phyloP scores from a whole-genome alignment of 2,797 vertebrate species.

The Phrynocephalus vlangalii region DNA sequence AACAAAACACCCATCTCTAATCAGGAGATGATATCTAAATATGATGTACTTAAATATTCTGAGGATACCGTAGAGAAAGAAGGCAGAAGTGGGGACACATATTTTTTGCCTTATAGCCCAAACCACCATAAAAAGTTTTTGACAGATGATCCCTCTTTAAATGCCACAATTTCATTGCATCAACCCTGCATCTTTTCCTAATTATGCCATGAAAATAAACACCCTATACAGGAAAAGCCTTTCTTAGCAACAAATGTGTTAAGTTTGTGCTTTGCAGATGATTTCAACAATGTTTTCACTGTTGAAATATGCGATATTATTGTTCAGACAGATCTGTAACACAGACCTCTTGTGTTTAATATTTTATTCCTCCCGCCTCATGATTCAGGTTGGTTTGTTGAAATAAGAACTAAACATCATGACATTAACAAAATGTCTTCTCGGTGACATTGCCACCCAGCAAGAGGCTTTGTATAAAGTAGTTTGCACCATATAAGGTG shows the following conservation, averaged over 20 bases:
- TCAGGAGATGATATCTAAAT: no score
- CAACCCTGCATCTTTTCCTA: neutral
- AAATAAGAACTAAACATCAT: conserved; percentile 73
- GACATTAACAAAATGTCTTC: conserved; percentile 70
- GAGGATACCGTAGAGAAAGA: neutral
- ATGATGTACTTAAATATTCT: neutral
- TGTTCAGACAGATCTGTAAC: conserved; percentile 15
- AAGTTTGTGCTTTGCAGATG: neutral
- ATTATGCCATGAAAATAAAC: neutral
- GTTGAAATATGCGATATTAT: conserved; percentile 27
- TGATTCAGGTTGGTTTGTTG: conserved; percentile 73
- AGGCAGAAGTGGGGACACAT: neutral
- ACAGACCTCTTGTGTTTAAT: conserved; percentile 42
- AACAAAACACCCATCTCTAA: no score
- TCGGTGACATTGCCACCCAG: conserved; percentile 71
- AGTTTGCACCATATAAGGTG: conserved; percentile 72
- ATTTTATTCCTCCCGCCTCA: conserved; percentile 38
- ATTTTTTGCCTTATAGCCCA: neutral
- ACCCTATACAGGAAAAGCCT: accelerated
- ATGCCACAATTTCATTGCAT: neutral
- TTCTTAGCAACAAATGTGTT: conserved; percentile 19
- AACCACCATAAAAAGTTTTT: neutral
- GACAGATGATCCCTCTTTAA: neutral
- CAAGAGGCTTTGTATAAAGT: conserved; percentile 59
- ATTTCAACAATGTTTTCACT: conserved; percentile 3